These are phyloP conservation scores for Drosophila tristis DNA, from an alignment of 1,140 invertebrate genomes.

Conservation along the genomic window DNA sequence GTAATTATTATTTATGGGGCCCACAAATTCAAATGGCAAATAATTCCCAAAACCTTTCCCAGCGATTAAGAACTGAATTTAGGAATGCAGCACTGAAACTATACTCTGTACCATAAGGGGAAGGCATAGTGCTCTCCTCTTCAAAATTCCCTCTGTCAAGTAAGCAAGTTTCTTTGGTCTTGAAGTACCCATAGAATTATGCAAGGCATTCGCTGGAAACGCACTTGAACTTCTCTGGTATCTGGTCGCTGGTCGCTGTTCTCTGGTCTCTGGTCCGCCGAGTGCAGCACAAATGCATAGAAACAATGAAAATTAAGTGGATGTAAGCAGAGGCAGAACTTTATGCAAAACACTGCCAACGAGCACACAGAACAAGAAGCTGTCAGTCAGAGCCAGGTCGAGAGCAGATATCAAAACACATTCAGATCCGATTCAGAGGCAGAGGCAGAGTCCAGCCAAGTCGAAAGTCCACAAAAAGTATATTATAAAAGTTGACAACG, in stretches of 20 bases:
- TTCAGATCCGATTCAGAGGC: slow-evolving; percentile 27
- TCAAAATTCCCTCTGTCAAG: not conserved
- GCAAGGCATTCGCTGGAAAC: slow-evolving; percentile 61
- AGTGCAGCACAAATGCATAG: slow-evolving; percentile 80
- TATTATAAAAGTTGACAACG: slow-evolving; percentile 70
- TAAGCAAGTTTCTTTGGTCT: slow-evolving; percentile 38
- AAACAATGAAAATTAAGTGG: slow-evolving; percentile 79
- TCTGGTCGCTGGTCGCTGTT: slow-evolving; percentile 17
- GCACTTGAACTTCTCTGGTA: slow-evolving; percentile 71
- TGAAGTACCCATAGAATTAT: slow-evolving; percentile 59
- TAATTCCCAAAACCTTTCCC: slow-evolving; percentile 11
- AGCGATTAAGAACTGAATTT: slow-evolving; percentile 3
- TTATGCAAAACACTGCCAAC: slow-evolving; percentile 58
- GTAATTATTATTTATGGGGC: slow-evolving; percentile 74
- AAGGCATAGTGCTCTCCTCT: not conserved
- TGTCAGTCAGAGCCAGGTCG: slow-evolving; percentile 47
- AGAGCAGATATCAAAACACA: slow-evolving; percentile 25
- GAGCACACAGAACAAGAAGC: slow-evolving; percentile 48
- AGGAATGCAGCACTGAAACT: slow-evolving; percentile 37
- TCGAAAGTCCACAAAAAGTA: slow-evolving; percentile 29
- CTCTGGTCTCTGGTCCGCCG: slow-evolving; percentile 29
- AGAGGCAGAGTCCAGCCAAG: not conserved
- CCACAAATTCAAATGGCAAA: slow-evolving; percentile 21
- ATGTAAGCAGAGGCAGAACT: slow-evolving; percentile 59
- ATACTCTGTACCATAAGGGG: slow-evolving; percentile 33